Conservation (phyloP, 2,113 vertebrate genomes). For the Tachysurus fulvidraco region DNA sequence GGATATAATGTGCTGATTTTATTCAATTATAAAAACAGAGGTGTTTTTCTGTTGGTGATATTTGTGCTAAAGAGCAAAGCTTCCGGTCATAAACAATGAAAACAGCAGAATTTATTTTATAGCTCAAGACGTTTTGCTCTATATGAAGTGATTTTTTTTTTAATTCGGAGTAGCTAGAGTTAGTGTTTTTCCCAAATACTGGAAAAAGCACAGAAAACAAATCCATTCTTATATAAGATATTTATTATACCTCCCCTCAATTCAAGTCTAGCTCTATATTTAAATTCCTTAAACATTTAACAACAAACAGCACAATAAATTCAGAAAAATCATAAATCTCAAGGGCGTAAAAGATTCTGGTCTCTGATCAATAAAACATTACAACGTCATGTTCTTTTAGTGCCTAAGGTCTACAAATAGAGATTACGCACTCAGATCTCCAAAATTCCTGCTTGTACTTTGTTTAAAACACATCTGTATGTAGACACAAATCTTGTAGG, state of each 20-base stretch:
- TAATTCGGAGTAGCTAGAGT: neutral
- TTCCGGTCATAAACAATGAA: neutral
- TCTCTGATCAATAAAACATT: neutral
- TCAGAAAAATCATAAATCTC: slow-evolving; percentile 26
- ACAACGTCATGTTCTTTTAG: neutral
- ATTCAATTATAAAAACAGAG: neutral
- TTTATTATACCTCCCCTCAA: slow-evolving; percentile 24
- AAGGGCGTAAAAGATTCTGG: neutral
- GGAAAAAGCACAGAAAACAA: neutral
- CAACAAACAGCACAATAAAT: slow-evolving; percentile 43
- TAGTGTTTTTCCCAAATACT: neutral
- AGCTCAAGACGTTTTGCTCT: neutral
- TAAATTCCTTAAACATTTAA: slow-evolving; percentile 30
- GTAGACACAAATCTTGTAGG: neutral
- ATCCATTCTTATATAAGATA: slow-evolving; percentile 35
- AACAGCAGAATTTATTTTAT: neutral
- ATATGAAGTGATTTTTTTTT: neutral
- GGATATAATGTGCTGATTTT: neutral
- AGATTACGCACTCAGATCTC: neutral
- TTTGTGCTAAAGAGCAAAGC: neutral
- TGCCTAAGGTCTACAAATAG: neutral
- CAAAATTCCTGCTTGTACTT: neutral
- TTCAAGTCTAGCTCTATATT: slow-evolving; percentile 31
- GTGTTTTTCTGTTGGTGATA: neutral
- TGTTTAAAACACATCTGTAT: neutral